A percentile compares a stretch with the other conserved stretches of the same genome.
These are phyloP conservation scores for Eumaeus atala DNA, from an alignment of 1,140 invertebrate genomes.

Conservation along the genomic window DNA sequence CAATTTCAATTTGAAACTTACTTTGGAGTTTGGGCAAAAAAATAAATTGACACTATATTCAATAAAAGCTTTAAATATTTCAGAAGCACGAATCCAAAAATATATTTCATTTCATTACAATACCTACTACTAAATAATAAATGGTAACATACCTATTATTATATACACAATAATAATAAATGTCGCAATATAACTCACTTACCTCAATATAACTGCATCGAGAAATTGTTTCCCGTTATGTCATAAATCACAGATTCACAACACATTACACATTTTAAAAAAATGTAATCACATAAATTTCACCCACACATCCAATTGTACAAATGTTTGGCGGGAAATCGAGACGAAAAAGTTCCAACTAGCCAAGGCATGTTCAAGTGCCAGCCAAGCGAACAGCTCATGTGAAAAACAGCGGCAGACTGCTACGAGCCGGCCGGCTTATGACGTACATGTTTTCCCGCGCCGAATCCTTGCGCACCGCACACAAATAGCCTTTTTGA, in stretches of 20 bases:
- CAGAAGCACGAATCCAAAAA: too few relatives aligned
- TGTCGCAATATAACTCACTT: too few relatives aligned
- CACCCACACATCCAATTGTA: slow-evolving; percentile 36
- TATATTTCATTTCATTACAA: too few relatives aligned
- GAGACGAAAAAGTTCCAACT: slow-evolving; percentile 59
- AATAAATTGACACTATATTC: too few relatives aligned
- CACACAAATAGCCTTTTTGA: slow-evolving; percentile 18
- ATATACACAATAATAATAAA: too few relatives aligned
- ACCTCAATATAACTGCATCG: too few relatives aligned
- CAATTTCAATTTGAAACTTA: too few relatives aligned
- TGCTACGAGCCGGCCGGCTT: slow-evolving; percentile 46
- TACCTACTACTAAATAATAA: too few relatives aligned
- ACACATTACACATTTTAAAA: slow-evolving; percentile 22
- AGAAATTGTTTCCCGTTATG: too few relatives aligned
- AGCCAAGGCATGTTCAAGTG: slow-evolving; percentile 20
- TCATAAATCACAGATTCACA: not conserved
- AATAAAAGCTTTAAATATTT: too few relatives aligned
- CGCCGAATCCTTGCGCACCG: slow-evolving; percentile 58
- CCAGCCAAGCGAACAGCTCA: slow-evolving; percentile 33
- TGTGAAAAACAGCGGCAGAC: slow-evolving; percentile 39
- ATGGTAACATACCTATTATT: too few relatives aligned
- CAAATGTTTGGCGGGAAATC: slow-evolving; percentile 54
- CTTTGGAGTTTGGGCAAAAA: too few relatives aligned
- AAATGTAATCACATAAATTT: slow-evolving; percentile 23
- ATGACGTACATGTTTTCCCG: slow-evolving; percentile 34